Percentiles rank a stretch among this genome's conserved stretches.
Evolutionary conservation across 2,797 vertebrate genomes (phyloP).

Genomic region (Argyrosomus regius): DNA sequence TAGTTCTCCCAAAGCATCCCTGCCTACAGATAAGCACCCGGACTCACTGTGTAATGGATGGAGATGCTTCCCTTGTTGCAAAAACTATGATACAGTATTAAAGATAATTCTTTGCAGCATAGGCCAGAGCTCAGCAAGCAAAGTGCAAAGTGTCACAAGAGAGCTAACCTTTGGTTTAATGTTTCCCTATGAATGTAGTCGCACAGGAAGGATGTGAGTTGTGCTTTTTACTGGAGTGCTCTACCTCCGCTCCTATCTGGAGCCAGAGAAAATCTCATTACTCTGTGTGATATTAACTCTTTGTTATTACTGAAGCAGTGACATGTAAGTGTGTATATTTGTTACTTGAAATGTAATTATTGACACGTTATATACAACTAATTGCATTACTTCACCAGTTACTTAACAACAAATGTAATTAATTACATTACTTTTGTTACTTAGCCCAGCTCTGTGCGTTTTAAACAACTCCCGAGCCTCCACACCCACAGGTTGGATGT

Average conservation of each 20-base stretch:
- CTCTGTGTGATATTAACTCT: neutral
- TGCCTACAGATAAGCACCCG: slow-evolving; percentile 49
- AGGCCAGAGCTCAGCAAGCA: slow-evolving; percentile 32
- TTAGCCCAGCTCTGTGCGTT: neutral
- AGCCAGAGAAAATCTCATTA: slow-evolving; percentile 36
- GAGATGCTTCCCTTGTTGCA: slow-evolving; percentile 52
- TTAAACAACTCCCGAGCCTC: neutral
- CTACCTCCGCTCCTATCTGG: neutral
- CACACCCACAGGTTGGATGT: neutral
- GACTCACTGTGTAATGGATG: slow-evolving; percentile 57
- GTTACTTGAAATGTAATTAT: neutral
- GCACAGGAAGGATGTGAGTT: slow-evolving; percentile 24
- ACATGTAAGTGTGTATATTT: neutral
- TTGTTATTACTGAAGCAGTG: slow-evolving; percentile 13
- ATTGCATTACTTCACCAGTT: too few species aligned
- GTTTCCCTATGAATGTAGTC: slow-evolving; percentile 31
- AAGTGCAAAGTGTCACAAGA: slow-evolving; percentile 33
- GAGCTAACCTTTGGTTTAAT: slow-evolving; percentile 47
- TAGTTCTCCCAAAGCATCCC: slow-evolving; percentile 59
- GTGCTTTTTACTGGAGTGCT: slow-evolving; percentile 24
- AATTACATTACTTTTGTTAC: neutral
- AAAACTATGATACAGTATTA: slow-evolving; percentile 48
- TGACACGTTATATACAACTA: neutral
- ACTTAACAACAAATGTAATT: neutral
- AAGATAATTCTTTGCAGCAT: slow-evolving; percentile 43